These are phyloP conservation scores for Hoplias malabaricus DNA, from an alignment of 2,113 vertebrate genomes.

Conservation along the genomic window DNA sequence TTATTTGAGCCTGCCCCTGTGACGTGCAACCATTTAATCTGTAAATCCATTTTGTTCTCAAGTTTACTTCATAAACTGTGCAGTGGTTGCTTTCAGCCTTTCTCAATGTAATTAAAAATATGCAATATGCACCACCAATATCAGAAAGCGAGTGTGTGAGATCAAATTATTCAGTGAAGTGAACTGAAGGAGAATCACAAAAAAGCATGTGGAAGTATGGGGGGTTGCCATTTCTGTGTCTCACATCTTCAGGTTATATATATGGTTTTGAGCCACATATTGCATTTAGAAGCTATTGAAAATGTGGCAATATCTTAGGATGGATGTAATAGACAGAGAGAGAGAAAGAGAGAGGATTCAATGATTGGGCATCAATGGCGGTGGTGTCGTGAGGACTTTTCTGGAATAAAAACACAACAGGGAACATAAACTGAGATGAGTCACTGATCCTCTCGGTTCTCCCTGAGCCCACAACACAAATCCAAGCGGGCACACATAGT, in stretches of 20 bases:
- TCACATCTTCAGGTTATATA: not conserved
- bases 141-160: not conserved
- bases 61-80: slow-evolving; percentile 10
- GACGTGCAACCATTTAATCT: slow-evolving; percentile 33
- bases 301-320: not conserved
- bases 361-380: not conserved
- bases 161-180: not conserved
- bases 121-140: not conserved
- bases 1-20: slow-evolving; percentile 3
- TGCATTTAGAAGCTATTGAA: not conserved
- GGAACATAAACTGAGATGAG: not conserved
- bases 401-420: not conserved
- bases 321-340: not conserved
- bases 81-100: slow-evolving; percentile 22
- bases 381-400: not conserved
- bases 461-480: slow-evolving; percentile 12
- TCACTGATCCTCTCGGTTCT: not conserved
- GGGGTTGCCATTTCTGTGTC: not conserved
- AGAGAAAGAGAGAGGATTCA: not conserved
- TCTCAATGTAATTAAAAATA: not conserved
- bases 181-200: not conserved
- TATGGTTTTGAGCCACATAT: not conserved
- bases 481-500: slow-evolving; percentile 3
- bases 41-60: slow-evolving; percentile 28
- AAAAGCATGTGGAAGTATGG: not conserved